Evolutionary conservation across 2,888 invertebrate species (phyloP), one percentile per base, ranked within the genome.

Genomic region (Tupiocoris notatus): DNA sequence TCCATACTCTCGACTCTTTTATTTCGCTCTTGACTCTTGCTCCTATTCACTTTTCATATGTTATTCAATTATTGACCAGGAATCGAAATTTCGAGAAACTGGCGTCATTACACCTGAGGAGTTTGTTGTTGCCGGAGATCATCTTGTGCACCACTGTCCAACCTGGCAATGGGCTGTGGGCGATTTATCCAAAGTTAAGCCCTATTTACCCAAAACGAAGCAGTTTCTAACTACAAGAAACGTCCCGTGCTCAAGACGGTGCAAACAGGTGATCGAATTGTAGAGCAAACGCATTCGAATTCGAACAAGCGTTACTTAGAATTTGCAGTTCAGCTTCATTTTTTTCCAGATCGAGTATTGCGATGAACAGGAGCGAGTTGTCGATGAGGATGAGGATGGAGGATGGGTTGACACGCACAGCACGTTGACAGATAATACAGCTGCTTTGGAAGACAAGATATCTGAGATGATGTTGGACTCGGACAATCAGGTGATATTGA

Each of bases 341-440:
- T 85, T n/a, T n/a, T n/a, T n/a, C n/a, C n/a, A 94, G 89, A 94
- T 97, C 87, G 95, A 96, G 84, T 95, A 96, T 83, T 91, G 92
- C 81, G 91, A 93, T 80, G 93, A 94, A 67, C 92, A 95, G 82
- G 98, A 98, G 84, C 92, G 92, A 82, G 89, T 96, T 58, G 93
- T 98, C 81, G 96, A 96, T 83, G 91, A 91, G 80, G 90, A 91
- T 79, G 95, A 92, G 82, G 92, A 92, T 81, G 96, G 96, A 67
- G 98, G 98, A 23, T 99, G 98, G 98, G 96, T 98, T 0, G 98
- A 98, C 84, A 98, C 98, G 16, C 98, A 98, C 85, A 96, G 97
- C 85, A 61, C 61, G 3, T 12, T 75, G 7, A 94, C 90, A 82
- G 90, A 88, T 78, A 83, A 88, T 9, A 85, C 88, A 64, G 88